Evolutionary conservation across 2,113 vertebrate species (phyloP).

Genomic region (Colius striatus): DNA sequence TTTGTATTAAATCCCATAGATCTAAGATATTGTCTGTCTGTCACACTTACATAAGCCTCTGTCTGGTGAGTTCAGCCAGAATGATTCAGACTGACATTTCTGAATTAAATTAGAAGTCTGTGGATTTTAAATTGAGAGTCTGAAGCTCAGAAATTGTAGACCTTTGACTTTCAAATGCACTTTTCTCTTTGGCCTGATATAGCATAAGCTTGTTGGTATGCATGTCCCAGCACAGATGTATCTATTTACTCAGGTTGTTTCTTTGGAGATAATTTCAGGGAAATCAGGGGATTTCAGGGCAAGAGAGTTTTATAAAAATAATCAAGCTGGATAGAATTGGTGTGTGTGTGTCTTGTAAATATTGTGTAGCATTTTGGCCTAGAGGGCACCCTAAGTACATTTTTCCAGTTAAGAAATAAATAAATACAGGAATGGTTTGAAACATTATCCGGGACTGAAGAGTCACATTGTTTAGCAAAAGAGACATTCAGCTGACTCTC

Average conservation of each 20-base stretch:
- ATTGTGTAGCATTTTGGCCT: conserved; percentile 32
- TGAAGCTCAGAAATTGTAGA: neutral
- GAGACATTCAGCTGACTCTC: neutral
- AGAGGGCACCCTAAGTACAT: conserved; percentile 64
- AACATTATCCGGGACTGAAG: neutral
- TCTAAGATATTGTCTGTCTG: neutral
- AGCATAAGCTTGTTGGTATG: neutral
- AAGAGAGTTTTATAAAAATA: neutral
- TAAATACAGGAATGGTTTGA: neutral
- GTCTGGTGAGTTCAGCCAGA: neutral
- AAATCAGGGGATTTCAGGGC: neutral
- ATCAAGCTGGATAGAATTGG: neutral
- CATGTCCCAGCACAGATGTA: neutral
- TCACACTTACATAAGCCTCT: neutral
- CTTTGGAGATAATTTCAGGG: conserved; percentile 14
- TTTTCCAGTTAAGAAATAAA: conserved; percentile 11
- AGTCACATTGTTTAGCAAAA: neutral
- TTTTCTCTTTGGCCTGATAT: neutral
- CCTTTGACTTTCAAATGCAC: conserved; percentile 15
- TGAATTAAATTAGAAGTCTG: neutral
- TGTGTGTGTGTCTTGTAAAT: neutral
- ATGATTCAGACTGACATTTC: conserved; percentile 37
- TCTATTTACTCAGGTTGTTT: conserved; percentile 8
- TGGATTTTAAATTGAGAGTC: conserved; percentile 12
- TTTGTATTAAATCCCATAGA: neutral